A percentile compares a stretch with the other conserved stretches of the same genome.
Conservation (phyloP, 64 coral and sea anemone genomes). For the Montipora cactus region DNA sequence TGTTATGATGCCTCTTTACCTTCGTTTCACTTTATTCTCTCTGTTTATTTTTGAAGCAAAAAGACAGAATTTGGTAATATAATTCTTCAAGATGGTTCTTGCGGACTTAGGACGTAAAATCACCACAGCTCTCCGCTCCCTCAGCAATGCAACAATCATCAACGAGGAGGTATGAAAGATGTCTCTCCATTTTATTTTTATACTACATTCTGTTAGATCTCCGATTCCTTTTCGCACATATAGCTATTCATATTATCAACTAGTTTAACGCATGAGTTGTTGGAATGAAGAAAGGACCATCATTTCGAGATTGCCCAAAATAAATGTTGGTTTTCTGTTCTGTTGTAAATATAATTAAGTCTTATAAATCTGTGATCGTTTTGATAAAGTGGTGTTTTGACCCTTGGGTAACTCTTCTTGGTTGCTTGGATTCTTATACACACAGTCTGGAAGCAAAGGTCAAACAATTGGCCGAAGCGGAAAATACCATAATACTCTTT, state of each 20-base stretch:
- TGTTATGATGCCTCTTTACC: background rate
- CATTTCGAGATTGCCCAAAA: background rate
- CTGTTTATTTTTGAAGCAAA: background rate
- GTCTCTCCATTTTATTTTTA: background rate
- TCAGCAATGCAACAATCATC: conserved; percentile 98
- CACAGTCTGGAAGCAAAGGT: no score
- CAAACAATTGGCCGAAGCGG: no score
- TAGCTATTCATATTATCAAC: background rate
- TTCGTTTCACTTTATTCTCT: conserved; percentile 10
- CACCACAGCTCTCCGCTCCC: conserved; percentile 92
- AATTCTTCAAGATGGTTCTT: conserved; percentile 92
- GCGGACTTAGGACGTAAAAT: conserved; percentile 99
- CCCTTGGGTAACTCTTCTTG: no score
- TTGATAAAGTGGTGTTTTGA: no score
- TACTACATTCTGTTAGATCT: background rate
- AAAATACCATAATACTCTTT: no score
- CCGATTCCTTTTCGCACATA: background rate
- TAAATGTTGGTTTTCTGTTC: background rate
- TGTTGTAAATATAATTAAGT: no score
- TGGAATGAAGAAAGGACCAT: background rate
- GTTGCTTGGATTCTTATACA: no score
- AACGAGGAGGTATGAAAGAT: conserved; percentile 87
- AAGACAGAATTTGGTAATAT: background rate
- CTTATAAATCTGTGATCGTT: no score
- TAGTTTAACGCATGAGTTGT: background rate